phyloP scores from a whole-genome alignment of 2,888 invertebrate species.

The Cerceris ruficornis region DNA sequence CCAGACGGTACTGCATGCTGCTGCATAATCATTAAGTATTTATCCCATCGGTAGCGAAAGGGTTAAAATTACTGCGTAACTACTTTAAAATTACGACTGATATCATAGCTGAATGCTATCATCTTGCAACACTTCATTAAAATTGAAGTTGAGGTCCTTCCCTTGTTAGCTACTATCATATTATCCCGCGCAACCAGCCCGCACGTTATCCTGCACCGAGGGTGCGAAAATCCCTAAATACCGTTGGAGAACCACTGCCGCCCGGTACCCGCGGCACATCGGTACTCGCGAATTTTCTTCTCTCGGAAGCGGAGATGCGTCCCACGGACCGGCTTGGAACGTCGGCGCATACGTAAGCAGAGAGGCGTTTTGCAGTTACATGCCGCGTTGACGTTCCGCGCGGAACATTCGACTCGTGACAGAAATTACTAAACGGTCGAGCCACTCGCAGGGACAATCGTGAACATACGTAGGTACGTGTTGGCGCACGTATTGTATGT shows the following conservation, averaged over 20 bases:
- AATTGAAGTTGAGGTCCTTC: no score
- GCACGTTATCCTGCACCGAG: background rate
- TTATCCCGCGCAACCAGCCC: no score
- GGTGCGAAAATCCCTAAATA: background rate
- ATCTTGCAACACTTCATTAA: no score
- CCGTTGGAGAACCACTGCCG: conserved; percentile 13
- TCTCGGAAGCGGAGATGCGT: conserved; percentile 51
- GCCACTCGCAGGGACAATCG: conserved; percentile 60
- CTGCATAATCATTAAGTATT: no score
- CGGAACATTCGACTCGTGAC: conserved; percentile 79
- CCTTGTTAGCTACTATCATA: no score
- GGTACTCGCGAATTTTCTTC: conserved; percentile 58
- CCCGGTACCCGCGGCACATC: conserved; percentile 14
- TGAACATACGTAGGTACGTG: conserved; percentile 58
- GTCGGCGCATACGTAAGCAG: conserved; percentile 63
- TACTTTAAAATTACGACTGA: no score
- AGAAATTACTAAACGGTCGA: conserved; percentile 80
- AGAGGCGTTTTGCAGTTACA: conserved; percentile 65
- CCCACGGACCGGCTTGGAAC: conserved; percentile 44
- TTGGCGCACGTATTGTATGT: conserved; percentile 56
- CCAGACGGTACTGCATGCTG: no score
- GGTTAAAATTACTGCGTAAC: no score
- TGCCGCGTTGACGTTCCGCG: conserved; percentile 66
- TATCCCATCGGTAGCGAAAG: no score
- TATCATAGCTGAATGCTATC: no score